Evolutionary conservation across 2,888 invertebrate genomes (phyloP), one percentile per base, ranked within the genome.

Genomic region (Diabrotica balteata): DNA sequence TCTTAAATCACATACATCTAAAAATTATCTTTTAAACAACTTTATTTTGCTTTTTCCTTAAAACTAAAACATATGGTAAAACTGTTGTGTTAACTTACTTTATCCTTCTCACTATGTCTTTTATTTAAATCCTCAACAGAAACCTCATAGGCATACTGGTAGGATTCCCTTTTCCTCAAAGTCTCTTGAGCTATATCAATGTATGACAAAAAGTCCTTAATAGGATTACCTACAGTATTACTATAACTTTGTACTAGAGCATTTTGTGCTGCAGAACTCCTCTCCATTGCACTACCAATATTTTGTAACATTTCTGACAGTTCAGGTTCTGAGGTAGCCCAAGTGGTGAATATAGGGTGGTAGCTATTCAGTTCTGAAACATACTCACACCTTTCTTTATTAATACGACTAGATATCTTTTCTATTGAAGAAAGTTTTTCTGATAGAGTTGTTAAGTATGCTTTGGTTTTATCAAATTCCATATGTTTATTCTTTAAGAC

Each of bases 181-280:
- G 90, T 89, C 75, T 89, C 90, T 82, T 90, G 90, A 7, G 90
- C 89, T 50, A 90, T 89, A 72, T 91, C 90, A 58, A 90, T 85
- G 77, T 91, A 91, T 62, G 88, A 84, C 42, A 89, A 82, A 77
- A 91, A 91, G 77, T 91, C 91, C 75, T 86, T 84, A 73, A 87
- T 84, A 7, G 87, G 86, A 72, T 83, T 84, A 2, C 84, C 81
- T 54, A 85, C 78, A 10, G 80, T 81, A 63, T 82, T 83, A n/a
- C 78, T 75, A 74, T 84, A 84, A 72, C 80, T 80, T 62, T 80
- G 79, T 32, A 87, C 80, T 52, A 88, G 78, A 61, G 84, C 84
- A 72, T 84, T 85, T 76, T 88, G 86, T 7, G 87, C 86, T n/a
- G 80, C 77, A 32, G 86, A 83, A 71, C 84, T 86, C 11, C 83